Evolutionary conservation across 2,797 vertebrate genomes (phyloP), one percentile per base, ranked within the genome.

Genomic region (Antrozous pallidus): DNA sequence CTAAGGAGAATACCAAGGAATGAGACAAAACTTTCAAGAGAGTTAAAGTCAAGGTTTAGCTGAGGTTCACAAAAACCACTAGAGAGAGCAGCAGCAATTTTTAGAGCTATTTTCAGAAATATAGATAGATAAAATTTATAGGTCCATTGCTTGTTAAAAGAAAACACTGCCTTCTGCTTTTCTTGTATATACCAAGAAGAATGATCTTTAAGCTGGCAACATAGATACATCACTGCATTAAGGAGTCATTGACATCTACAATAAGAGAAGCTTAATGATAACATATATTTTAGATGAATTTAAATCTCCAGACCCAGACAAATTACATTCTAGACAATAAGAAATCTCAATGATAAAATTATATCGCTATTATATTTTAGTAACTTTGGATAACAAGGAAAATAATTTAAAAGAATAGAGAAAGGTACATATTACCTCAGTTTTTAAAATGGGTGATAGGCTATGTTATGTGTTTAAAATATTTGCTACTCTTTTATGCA

Each of bases 121-220:
- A 97, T 94, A 94, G 94, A 94, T 93, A 95, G 93, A 96, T 93
- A 88, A 95, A 97, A 97, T 96, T 97, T 95, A 95, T 93, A 96
- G 95, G 92, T 86, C 81, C 74, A 69, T 92, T 95, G 78, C 93
- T 79, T 93, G 81, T 95, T 94, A 85, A 93, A 95, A 92, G 84
- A 95, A 96, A 95, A 94, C 83, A 96, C 31, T 94, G 56, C 8
- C 56, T 91, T 94, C 87, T 2, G 7, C 47, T 89, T 80, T 91
- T 94, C 56, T 80, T 88, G 33, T 80, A 56, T 93, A 58, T 91
- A 91, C 61, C 24, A 49, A 79, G 71, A 92, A 95, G 86, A 77
- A 78, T 74, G 63, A 82, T 78, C 47, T 74, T 71, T 90, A 95
- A 81, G 36, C 45, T 87, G 87, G 33, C 67, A 94, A 71, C 63